Conservation (phyloP, 2,113 vertebrate genomes). For the Aythya baeri region DNA sequence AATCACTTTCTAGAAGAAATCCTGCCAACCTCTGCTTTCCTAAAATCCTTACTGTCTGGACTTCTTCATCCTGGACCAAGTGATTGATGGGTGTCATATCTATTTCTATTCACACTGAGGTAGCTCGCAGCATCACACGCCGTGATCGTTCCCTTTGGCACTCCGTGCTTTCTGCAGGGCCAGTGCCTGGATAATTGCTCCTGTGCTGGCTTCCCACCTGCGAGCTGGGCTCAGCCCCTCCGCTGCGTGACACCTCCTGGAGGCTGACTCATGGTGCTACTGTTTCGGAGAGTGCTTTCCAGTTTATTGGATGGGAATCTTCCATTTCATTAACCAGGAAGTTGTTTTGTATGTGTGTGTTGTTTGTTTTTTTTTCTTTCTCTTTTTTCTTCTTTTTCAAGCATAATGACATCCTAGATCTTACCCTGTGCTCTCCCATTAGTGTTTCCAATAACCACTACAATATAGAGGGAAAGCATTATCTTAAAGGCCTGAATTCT, state of each 20-base stretch:
- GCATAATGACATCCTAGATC: background rate
- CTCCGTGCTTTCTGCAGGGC: background rate
- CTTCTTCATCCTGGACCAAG: background rate
- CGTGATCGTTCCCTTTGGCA: accelerated
- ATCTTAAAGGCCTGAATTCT: background rate
- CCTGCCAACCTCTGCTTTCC: background rate
- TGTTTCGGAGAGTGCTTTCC: background rate
- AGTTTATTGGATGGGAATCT: background rate
- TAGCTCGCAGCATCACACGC: background rate
- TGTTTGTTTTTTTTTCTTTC: background rate
- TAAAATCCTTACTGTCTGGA: background rate
- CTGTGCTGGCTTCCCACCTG: background rate
- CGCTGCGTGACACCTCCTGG: background rate
- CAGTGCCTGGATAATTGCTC: accelerated
- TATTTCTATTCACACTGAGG: accelerated
- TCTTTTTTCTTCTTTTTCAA: background rate
- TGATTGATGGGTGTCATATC: background rate
- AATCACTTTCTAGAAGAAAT: background rate
- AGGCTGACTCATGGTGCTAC: background rate
- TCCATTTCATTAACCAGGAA: background rate
- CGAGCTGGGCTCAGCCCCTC: background rate
- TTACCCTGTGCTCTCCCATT: background rate
- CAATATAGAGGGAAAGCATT: background rate
- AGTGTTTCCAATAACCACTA: background rate
- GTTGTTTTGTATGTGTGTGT: background rate